Evolutionary conservation across 2,888 invertebrate species (phyloP).

Genomic region (Ochropleura plecta): DNA sequence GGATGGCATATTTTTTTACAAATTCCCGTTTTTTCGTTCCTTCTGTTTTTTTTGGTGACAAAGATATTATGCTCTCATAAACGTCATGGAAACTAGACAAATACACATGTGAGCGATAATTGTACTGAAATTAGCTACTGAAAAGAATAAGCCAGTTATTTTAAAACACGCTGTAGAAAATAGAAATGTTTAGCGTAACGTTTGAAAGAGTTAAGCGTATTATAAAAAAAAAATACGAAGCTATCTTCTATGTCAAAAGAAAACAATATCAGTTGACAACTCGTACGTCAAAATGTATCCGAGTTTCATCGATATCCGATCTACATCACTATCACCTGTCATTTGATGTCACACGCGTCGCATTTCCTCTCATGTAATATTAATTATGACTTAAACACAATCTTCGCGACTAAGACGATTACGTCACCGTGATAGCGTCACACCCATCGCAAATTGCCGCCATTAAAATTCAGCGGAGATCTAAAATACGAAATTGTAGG

Average conservation of each 20-base stretch:
- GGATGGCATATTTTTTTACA: conserved; percentile 49
- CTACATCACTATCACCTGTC: conserved; percentile 21
- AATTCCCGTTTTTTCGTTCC: conserved; percentile 8
- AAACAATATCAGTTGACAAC: neutral
- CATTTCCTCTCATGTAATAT: conserved; percentile 61
- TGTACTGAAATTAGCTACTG: neutral
- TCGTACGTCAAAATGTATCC: conserved; percentile 10
- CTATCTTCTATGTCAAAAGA: neutral
- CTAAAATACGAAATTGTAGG: conserved; percentile 78
- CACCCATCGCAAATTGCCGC: conserved; percentile 79
- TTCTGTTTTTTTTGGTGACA: neutral
- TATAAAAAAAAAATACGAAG: neutral
- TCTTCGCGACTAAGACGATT: conserved; percentile 70
- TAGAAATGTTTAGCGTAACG: too few species aligned
- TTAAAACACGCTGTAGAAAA: neutral
- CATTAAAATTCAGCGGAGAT: conserved; percentile 80
- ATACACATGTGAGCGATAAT: neutral
- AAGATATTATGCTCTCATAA: neutral
- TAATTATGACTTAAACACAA: conserved; percentile 67
- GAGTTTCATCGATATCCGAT: conserved; percentile 10
- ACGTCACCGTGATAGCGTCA: conserved; percentile 75
- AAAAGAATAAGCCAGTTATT: neutral
- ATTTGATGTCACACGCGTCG: conserved; percentile 26
- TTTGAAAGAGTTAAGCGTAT: too few species aligned
- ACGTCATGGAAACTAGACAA: neutral